Conservation (phyloP, 2,797 vertebrate genomes). For the Microtus obscurus region DNA sequence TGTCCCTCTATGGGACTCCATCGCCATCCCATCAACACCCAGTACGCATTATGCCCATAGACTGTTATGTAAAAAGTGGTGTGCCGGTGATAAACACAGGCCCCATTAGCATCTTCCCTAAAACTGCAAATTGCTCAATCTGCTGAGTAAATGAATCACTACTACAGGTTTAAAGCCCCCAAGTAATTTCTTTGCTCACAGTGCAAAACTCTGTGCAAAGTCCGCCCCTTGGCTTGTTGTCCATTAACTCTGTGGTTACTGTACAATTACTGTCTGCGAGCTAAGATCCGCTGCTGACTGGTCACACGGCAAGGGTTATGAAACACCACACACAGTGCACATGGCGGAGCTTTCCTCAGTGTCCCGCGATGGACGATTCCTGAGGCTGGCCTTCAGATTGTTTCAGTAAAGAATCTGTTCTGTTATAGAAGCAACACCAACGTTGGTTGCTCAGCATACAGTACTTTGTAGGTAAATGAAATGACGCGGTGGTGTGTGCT, state of each 20-base stretch:
- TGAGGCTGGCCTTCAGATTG: slow-evolving; percentile 73
- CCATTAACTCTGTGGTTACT: slow-evolving; percentile 85
- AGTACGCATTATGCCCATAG: neutral
- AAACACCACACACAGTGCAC: slow-evolving; percentile 77
- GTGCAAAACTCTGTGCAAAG: slow-evolving; percentile 84
- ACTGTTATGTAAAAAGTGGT: neutral
- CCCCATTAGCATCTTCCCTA: slow-evolving; percentile 14
- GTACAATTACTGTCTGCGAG: slow-evolving; percentile 72
- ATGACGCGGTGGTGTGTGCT: neutral
- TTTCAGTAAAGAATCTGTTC: slow-evolving; percentile 70
- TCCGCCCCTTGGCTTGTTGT: slow-evolving; percentile 83
- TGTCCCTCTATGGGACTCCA: neutral
- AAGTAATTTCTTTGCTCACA: slow-evolving; percentile 73
- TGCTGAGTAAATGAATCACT: slow-evolving; percentile 85
- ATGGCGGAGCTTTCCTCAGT: slow-evolving; percentile 74
- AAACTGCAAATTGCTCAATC: slow-evolving; percentile 72
- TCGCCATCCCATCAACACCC: neutral
- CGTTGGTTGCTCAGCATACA: slow-evolving; percentile 68
- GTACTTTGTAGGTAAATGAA: slow-evolving; percentile 69
- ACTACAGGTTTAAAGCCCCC: slow-evolving; percentile 69
- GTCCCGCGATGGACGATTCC: slow-evolving; percentile 64
- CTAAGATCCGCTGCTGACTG: slow-evolving; percentile 69
- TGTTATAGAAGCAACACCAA: slow-evolving; percentile 64
- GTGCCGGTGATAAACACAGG: neutral
- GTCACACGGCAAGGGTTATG: slow-evolving; percentile 73